phyloP scores from a whole-genome alignment of 2,888 invertebrate species.

The Cheilosia vernalis region DNA sequence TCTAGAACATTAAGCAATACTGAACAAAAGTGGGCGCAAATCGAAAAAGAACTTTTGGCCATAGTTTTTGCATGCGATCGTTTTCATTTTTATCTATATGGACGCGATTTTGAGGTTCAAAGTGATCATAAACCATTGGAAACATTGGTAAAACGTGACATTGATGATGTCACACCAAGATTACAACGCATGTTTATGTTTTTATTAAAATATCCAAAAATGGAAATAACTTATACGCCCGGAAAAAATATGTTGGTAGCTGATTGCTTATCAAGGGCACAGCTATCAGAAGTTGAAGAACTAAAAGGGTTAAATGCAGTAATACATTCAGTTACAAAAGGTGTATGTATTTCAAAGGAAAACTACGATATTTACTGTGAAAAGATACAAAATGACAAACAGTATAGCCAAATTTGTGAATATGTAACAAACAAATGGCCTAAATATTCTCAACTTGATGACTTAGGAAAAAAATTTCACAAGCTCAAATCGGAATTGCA shows the following conservation, averaged over 20 bases:
- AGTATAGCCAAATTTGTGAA: background rate
- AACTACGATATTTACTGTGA: slow-evolving; percentile 47
- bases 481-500: slow-evolving; percentile 42
- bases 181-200: slow-evolving; percentile 78
- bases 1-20: slow-evolving; percentile 77
- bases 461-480: slow-evolving; percentile 39
- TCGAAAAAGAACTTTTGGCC: slow-evolving; percentile 80
- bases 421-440: slow-evolving; percentile 47
- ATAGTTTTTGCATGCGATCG: slow-evolving; percentile 76
- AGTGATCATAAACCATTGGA: slow-evolving; percentile 80
- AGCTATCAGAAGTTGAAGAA: slow-evolving; percentile 46
- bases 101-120: slow-evolving; percentile 28
- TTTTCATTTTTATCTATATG: slow-evolving; percentile 50
- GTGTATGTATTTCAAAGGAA: slow-evolving; percentile 45
- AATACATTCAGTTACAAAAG: background rate
- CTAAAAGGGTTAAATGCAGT: slow-evolving; percentile 5
- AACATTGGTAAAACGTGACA: slow-evolving; percentile 76
- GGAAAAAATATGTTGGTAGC: slow-evolving; percentile 71
- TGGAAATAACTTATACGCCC: slow-evolving; percentile 76
- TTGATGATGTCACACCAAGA: slow-evolving; percentile 78
- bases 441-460: slow-evolving; percentile 31
- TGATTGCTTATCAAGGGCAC: slow-evolving; percentile 73
- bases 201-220: slow-evolving; percentile 77
- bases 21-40: slow-evolving; percentile 79
- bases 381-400: slow-evolving; percentile 34